Percentiles rank a stretch among this genome's conserved stretches.
These are phyloP conservation scores for Rhyzopertha dominica DNA, from an alignment of 1,140 invertebrate genomes.

Conservation along the genomic window DNA sequence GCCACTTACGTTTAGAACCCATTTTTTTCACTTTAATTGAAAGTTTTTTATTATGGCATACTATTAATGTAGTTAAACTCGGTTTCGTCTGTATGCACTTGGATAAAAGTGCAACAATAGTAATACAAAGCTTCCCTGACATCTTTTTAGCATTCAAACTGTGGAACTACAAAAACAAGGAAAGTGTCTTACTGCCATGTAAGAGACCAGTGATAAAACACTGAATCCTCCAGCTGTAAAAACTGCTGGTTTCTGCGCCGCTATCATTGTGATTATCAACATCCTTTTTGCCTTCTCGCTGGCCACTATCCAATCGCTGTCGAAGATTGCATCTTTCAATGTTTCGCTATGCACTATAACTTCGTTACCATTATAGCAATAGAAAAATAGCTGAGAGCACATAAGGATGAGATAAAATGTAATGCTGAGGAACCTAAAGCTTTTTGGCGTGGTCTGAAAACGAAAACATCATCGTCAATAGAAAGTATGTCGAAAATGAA, in stretches of 20 bases:
- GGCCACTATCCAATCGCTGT: slow-evolving; percentile 25
- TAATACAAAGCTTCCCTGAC: no score
- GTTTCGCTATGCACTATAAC: slow-evolving; percentile 25
- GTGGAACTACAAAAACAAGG: neutral
- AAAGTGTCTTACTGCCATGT: slow-evolving; percentile 43
- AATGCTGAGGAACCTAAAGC: slow-evolving; percentile 18
- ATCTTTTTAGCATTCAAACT: no score
- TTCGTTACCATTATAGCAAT: slow-evolving; percentile 24
- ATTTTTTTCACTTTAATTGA: no score
- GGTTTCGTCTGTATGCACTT: no score
- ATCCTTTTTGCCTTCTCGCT: slow-evolving; percentile 38
- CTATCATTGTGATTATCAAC: slow-evolving; percentile 47
- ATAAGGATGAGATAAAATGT: slow-evolving; percentile 14
- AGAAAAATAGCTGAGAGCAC: slow-evolving; percentile 19
- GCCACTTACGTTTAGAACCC: no score
- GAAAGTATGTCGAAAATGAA: neutral
- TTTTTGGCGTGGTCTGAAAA: slow-evolving; percentile 1
- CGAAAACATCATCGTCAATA: neutral
- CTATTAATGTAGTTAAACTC: no score
- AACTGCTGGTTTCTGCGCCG: slow-evolving; percentile 42
- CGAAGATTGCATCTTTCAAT: slow-evolving; percentile 20
- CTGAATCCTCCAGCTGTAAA: slow-evolving; percentile 50
- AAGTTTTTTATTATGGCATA: no score
- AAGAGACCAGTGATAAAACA: slow-evolving; percentile 46
- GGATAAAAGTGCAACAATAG: no score